These are phyloP conservation scores for Andrena chrysosceles DNA, from an alignment of 2,888 invertebrate species.

Conservation along the genomic window DNA sequence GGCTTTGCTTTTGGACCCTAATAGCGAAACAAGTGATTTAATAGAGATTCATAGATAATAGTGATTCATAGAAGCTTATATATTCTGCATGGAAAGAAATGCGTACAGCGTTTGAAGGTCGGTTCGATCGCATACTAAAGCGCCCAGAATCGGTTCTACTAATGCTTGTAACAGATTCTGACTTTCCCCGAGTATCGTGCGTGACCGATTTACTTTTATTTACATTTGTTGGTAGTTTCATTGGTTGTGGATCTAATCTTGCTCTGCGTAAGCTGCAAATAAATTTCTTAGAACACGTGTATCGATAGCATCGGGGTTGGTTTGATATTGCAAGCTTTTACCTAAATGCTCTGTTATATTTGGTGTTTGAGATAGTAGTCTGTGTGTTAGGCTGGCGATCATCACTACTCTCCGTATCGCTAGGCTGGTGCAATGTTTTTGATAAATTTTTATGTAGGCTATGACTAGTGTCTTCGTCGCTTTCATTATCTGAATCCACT, in stretches of 20 bases:
- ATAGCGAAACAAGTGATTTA: not conserved
- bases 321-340: conserved; percentile 31
- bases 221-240: conserved; percentile 85
- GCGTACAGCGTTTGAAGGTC: conserved; percentile 69
- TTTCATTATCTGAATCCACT: conserved; percentile 84
- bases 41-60: not conserved
- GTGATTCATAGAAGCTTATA: not conserved
- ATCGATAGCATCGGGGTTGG: conserved; percentile 1
- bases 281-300: not conserved
- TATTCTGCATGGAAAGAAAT: not conserved
- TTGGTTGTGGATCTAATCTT: conserved; percentile 87
- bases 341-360: conserved; percentile 76
- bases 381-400: conserved; percentile 73
- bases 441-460: conserved; percentile 75
- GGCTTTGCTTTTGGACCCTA: conserved; percentile 73
- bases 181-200: conserved; percentile 66
- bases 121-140: conserved; percentile 73
- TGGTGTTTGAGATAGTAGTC: conserved; percentile 70
- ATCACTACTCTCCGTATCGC: conserved; percentile 80
- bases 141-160: conserved; percentile 79
- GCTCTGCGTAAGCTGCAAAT: conserved; percentile 87
- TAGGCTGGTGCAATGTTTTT: conserved; percentile 70
- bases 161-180: conserved; percentile 72
- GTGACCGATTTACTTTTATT: conserved; percentile 81
- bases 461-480: conserved; percentile 82